Evolutionary conservation across 2,888 invertebrate genomes (phyloP).

Genomic region (Drosophila villosipedis): DNA sequence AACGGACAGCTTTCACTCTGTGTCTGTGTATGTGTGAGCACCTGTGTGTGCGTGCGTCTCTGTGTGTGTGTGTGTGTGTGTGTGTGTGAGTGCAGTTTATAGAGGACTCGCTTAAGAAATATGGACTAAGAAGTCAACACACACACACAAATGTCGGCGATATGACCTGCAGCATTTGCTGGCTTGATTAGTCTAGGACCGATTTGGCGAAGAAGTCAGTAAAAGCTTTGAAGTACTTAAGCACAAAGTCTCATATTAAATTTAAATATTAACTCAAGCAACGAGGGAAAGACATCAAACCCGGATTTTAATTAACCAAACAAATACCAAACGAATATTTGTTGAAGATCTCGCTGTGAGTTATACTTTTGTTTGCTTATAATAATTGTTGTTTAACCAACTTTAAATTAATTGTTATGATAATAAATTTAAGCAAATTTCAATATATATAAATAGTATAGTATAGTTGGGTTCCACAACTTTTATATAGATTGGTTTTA

Average conservation of each 20-base stretch:
- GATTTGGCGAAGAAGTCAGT: slow-evolving; percentile 21
- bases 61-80: slow-evolving; percentile 11
- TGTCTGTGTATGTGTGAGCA: slow-evolving; percentile 7
- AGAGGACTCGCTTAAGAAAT: slow-evolving; percentile 28
- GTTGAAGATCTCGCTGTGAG: slow-evolving; percentile 39
- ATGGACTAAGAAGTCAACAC: slow-evolving; percentile 21
- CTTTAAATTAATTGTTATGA: slow-evolving; percentile 20
- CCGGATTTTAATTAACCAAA: slow-evolving; percentile 57
- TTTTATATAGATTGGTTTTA: not conserved
- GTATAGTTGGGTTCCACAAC: not conserved
- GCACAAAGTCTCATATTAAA: slow-evolving; percentile 32
- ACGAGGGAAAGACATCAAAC: slow-evolving; percentile 59
- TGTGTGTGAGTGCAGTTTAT: slow-evolving; percentile 11
- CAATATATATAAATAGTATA: not conserved
- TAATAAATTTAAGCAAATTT: slow-evolving; percentile 1
- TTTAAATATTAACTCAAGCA: slow-evolving; percentile 65
- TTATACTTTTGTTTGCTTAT: slow-evolving; percentile 26
- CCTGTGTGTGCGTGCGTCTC: slow-evolving; percentile 1
- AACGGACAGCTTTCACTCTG: slow-evolving; percentile 42
- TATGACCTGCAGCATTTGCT: slow-evolving; percentile 51
- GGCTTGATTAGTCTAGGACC: slow-evolving; percentile 52
- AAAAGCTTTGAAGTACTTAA: slow-evolving; percentile 63
- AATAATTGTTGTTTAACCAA: slow-evolving; percentile 37
- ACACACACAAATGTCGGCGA: slow-evolving; percentile 25
- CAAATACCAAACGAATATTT: slow-evolving; percentile 48